Evolutionary conservation across 1,140 invertebrate genomes (phyloP).

Genomic region (Spodoptera frugiperda): DNA sequence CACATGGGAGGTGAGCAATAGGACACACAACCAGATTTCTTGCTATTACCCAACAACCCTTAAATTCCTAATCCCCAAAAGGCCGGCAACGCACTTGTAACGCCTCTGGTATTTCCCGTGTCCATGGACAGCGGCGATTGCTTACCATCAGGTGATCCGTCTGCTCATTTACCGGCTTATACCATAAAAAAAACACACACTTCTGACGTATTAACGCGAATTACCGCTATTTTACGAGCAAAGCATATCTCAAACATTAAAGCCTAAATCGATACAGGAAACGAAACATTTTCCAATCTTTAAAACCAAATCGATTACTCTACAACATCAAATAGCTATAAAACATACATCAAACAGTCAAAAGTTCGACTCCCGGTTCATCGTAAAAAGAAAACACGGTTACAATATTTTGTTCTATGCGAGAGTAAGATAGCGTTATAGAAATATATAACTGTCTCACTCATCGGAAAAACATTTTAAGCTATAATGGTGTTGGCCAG

Average conservation of each 20-base stretch:
- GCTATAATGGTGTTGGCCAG: neutral
- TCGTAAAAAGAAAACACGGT: neutral
- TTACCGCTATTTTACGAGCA: neutral
- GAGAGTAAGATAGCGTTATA: neutral
- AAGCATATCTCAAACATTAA: neutral
- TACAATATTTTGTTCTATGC: neutral
- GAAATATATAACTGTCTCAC: neutral
- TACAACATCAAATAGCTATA: conserved; percentile 20
- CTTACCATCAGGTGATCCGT: too few relatives aligned
- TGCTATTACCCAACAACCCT: too few relatives aligned
- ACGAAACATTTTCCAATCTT: neutral
- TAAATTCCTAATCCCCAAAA: too few relatives aligned
- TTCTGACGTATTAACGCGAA: neutral
- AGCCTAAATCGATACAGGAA: neutral
- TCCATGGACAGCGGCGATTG: too few relatives aligned
- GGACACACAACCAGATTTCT: too few relatives aligned
- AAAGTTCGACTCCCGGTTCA: neutral
- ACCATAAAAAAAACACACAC: neutral
- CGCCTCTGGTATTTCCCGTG: too few relatives aligned
- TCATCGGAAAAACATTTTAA: neutral
- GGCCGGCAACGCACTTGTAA: too few relatives aligned
- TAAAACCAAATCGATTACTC: conserved; percentile 10
- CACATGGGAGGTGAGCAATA: too few relatives aligned
- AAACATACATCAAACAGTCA: conserved; percentile 3
- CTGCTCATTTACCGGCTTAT: too few relatives aligned